A percentile compares a stretch with the other conserved stretches of the same genome.
These are phyloP conservation scores for Pandion haliaetus DNA, from an alignment of 2,113 vertebrate species.

Conservation along the genomic window DNA sequence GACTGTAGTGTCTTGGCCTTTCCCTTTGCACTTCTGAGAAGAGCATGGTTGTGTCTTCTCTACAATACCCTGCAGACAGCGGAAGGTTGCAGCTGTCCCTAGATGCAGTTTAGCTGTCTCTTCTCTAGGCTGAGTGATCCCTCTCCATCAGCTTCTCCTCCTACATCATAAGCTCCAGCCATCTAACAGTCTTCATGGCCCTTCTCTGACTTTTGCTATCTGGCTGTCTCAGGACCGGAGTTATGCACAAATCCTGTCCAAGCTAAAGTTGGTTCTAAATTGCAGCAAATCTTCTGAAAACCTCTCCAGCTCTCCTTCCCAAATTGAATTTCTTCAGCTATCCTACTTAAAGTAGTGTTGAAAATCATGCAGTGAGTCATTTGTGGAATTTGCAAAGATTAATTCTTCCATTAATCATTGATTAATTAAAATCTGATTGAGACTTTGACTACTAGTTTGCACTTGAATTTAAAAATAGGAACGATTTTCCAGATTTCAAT, in stretches of 20 bases:
- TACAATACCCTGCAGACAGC: accelerated
- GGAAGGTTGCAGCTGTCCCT: background rate
- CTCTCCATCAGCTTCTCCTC: background rate
- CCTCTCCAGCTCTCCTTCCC: background rate
- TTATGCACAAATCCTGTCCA: background rate
- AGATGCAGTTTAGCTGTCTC: background rate
- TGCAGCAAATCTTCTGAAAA: background rate
- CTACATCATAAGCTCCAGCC: background rate
- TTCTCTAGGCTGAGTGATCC: background rate
- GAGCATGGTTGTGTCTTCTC: background rate
- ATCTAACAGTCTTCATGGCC: background rate
- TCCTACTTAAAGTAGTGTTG: background rate
- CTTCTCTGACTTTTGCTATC: background rate
- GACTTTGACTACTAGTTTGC: background rate
- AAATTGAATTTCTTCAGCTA: background rate
- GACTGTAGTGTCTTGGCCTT: background rate
- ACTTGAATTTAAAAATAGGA: background rate
- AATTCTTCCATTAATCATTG: background rate
- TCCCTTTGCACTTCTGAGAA: background rate
- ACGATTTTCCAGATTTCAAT: background rate
- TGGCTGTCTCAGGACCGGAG: background rate
- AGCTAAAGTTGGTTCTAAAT: background rate
- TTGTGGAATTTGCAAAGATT: background rate
- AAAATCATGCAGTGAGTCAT: background rate
- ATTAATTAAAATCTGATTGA: background rate